These are phyloP conservation scores for Maniola hyperantus DNA, from an alignment of 2,888 invertebrate genomes.

Conservation along the genomic window DNA sequence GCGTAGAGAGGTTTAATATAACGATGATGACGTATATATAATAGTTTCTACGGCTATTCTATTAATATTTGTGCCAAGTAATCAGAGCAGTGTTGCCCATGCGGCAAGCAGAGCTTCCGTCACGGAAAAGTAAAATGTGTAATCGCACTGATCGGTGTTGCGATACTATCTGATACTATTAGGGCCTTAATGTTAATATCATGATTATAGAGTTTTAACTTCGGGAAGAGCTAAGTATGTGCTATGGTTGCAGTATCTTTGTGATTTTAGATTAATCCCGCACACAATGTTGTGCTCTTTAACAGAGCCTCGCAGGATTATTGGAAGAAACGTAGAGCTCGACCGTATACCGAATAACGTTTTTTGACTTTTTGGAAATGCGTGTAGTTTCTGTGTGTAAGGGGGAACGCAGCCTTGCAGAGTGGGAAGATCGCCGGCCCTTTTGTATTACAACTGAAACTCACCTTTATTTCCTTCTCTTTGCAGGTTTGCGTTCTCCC, in stretches of 20 bases:
- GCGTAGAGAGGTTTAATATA: too few species aligned
- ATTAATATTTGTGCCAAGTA: conserved; percentile 31
- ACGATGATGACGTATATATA: conserved; percentile 15
- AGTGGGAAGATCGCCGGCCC: background rate
- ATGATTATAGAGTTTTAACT: background rate
- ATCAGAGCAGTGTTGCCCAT: conserved; percentile 28
- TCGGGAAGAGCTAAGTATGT: background rate
- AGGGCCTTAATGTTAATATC: conserved; percentile 8
- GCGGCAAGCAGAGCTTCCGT: conserved; percentile 13
- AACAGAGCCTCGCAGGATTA: conserved; percentile 37
- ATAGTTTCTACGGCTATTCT: conserved; percentile 30
- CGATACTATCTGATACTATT: conserved; percentile 35
- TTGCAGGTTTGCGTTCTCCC: too few species aligned
- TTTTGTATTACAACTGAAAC: background rate
- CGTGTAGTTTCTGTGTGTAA: too few species aligned
- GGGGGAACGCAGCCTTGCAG: too few species aligned
- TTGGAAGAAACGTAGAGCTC: conserved; percentile 31
- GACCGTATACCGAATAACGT: background rate
- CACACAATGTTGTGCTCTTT: conserved; percentile 32
- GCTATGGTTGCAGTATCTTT: background rate
- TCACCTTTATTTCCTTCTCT: too few species aligned
- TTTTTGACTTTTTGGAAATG: background rate
- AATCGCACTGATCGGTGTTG: conserved; percentile 25
- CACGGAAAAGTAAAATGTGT: conserved; percentile 10
- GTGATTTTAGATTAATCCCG: conserved; percentile 28